These are phyloP conservation scores for Stichopus horrens DNA, from an alignment of 53 echinoderm and acorn worm species.

Conservation along the genomic window DNA sequence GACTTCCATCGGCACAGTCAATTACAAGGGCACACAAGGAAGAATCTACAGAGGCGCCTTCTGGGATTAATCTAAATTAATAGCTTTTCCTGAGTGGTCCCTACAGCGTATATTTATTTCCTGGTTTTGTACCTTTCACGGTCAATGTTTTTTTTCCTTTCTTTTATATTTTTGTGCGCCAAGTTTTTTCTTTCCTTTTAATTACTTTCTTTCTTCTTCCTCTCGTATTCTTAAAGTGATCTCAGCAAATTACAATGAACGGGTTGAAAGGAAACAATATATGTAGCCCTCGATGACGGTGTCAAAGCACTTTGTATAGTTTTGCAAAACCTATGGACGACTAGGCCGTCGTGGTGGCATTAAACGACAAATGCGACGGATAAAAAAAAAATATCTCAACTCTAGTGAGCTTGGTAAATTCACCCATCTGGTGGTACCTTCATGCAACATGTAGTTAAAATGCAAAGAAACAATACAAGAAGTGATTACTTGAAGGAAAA, in stretches of 20 bases:
- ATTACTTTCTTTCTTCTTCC: background rate
- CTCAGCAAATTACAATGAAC: background rate
- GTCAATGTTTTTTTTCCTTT: constrained; percentile 2
- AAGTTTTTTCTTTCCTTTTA: background rate
- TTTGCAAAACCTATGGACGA: background rate
- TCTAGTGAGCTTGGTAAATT: no score
- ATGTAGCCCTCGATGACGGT: background rate
- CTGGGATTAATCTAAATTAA: constrained; percentile 25
- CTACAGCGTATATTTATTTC: background rate
- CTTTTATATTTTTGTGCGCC: background rate
- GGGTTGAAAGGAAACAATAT: background rate
- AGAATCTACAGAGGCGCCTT: constrained; percentile 24
- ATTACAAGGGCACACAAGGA: background rate
- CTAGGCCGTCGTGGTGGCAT: no score
- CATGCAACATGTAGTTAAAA: no score
- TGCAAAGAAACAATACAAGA: no score
- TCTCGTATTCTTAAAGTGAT: no score
- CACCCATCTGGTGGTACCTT: no score
- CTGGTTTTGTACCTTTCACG: constrained; percentile 4
- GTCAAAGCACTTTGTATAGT: background rate
- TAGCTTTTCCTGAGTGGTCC: constrained; percentile 15
- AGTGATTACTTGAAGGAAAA: no score
- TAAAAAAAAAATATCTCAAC: no score
- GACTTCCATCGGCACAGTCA: background rate
- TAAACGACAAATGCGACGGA: no score